Evolutionary conservation across 1,140 invertebrate species (phyloP), one percentile per base, ranked within the genome.

Genomic region (Drosophila repletoides): DNA sequence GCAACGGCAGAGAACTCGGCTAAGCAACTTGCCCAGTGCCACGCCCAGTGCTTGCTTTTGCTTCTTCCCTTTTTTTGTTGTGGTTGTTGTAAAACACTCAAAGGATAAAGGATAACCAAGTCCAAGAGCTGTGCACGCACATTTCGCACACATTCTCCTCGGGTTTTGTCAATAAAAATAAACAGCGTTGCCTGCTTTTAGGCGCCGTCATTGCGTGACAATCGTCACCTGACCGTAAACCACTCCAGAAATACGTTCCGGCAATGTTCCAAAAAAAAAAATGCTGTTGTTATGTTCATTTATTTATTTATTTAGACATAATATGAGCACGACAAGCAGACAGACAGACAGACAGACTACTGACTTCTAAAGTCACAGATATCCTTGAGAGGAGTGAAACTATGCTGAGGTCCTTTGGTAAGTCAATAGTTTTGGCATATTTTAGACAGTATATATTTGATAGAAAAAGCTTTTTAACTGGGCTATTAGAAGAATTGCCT

Each of bases 111-210:
- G 56, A 71, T 65, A 71, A 48, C 29, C 14, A 29, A n/a, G 24
- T 60, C 43, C 49, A 55, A 75, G 71, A 55, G 66, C 24, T 48
- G 36, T 48, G 55, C 79, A 84, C 74, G 80, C 79, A 84, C 80
- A 72, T 67, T 67, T 77, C 65, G 53, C 79, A 86, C 67, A 75
- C 77, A 80, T 84, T 79, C 81, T 75, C 24, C 61, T 86, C 45
- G 66, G 63, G 53, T 69, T 84, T n/a, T 84, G 75, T 80, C 80
- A 80, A 86, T 84, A 84, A 84, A 84, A 86, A 67, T 63, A 72
- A 80, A 63, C 48, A 64, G 61, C 67, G 40, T 48, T 63, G 58
- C 28, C 63, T 75, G 64, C 75, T 61, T 76, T 81, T 70, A 72
- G 73, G 63, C 73, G 56, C 12, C 28, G 36, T 52, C 72, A 79